Percentiles rank a stretch among this genome's conserved stretches.
Conservation (phyloP, 2,113 vertebrate genomes). For the Propithecus coquereli region DNA sequence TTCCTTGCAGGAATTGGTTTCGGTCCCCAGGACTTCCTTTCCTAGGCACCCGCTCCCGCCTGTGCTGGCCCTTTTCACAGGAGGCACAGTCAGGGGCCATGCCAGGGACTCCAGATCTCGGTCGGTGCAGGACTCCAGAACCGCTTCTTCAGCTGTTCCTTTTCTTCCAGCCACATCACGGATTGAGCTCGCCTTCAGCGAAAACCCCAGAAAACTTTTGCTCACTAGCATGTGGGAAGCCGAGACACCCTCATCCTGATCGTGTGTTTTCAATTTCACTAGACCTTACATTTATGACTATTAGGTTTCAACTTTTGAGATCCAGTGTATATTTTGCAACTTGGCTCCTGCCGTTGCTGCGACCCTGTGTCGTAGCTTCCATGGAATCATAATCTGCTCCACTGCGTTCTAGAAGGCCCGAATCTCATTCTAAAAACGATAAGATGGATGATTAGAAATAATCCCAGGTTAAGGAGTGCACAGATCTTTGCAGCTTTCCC, state of each 20-base stretch:
- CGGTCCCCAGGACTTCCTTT: background rate
- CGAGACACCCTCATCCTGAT: background rate
- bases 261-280: background rate
- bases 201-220: background rate
- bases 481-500: background rate
- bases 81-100: rapidly evolving
- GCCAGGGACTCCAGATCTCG: too few species aligned
- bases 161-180: background rate
- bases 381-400: too few species aligned
- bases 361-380: background rate
- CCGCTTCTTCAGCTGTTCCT: background rate
- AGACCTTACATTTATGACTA: too few species aligned
- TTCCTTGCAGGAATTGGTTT: background rate
- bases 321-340: background rate
- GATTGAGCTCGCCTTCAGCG: too few species aligned
- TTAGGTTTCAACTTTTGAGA: background rate
- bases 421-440: background rate
- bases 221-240: background rate
- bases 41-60: background rate
- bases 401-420: background rate
- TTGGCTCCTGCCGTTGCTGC: rapidly evolving
- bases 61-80: too few species aligned
- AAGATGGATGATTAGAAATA: background rate
- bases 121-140: rapidly evolving
- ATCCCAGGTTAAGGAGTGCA: background rate